Evolutionary conservation across 2,797 vertebrate genomes (phyloP), one percentile per base, ranked within the genome.

Genomic region (Nasua narica): DNA sequence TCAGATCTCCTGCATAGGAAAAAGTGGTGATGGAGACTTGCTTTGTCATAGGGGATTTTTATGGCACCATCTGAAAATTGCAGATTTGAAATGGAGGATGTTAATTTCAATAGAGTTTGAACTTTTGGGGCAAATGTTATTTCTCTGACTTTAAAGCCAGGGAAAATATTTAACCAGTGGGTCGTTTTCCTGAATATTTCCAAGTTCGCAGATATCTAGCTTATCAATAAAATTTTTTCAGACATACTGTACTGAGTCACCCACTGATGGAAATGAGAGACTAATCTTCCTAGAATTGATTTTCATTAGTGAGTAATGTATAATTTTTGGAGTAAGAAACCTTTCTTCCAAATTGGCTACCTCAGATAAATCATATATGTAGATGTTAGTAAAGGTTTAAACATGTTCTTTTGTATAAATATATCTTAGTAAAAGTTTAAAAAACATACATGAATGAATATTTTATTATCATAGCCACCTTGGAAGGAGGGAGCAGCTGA

Each of bases 221-320:
- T 90, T 18, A 29, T 54, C 79, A 88, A 29, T 85, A 32, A 72
- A 69, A 32, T n/a, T 35, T 76, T 18, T 35, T 58, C 1, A 27
- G 0, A 3, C 0, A 6, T 9, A 23, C 16, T 91, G 35, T 60
- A 60, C 72, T 1, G 23, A 70, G 2, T 40, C 50, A 82, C 5
- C 1, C 21, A 58, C 25, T 89, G 62, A 9, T 9, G 19, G 14
- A 11, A 48, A n/a, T 67, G 19, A 91, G 48, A 0, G 16, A 60
- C 1, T 86, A 40, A 87, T 94, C 48, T 76, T 27, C 0, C 54
- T 81, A 21, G 50, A 65, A 29, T 29, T 23, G 0, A 21, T 96
- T 97, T 27, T 92, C 86, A 29, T 88, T 91, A 97, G 72, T 95
- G 16, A 94, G 37, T 78, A 60, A 84, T 96, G 79, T 90, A 25